These are phyloP conservation scores for Isaurus tuberculatus DNA, from an alignment of 92 coral and sea anemone species.

Conservation along the genomic window DNA sequence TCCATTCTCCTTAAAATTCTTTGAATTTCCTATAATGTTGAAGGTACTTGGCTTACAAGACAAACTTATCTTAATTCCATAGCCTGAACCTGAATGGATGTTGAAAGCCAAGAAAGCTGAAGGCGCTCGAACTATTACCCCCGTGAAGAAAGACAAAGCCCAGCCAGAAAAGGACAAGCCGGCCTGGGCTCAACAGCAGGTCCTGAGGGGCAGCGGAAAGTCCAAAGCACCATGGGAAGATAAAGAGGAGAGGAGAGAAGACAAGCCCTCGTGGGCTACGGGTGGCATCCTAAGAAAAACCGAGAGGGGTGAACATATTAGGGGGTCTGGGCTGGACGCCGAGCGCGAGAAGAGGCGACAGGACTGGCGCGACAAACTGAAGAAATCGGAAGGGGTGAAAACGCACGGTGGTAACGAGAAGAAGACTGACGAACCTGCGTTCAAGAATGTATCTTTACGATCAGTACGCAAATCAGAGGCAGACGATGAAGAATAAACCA, in stretches of 20 bases:
- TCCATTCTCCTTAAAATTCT: too few species aligned
- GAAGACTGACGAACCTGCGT: conserved; percentile 29
- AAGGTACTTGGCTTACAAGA: too few species aligned
- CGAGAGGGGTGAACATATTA: conserved; percentile 40
- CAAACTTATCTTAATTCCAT: not conserved
- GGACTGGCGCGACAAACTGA: conserved; percentile 88
- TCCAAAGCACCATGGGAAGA: conserved; percentile 58
- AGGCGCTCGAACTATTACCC: conserved; percentile 39
- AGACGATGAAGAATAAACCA: conserved; percentile 32
- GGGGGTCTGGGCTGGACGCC: conserved; percentile 56
- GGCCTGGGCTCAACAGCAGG: conserved; percentile 53
- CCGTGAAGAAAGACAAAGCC: conserved; percentile 41
- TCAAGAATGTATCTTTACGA: conserved; percentile 45
- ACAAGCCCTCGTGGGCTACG: conserved; percentile 30
- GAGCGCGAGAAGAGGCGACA: conserved; percentile 66
- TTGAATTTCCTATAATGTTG: not conserved
- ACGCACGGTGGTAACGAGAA: conserved; percentile 10
- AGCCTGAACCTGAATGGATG: conserved; percentile 51
- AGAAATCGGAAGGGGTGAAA: conserved; percentile 55
- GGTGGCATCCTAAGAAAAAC: conserved; percentile 40
- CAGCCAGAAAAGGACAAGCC: conserved; percentile 50
- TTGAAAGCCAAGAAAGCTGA: conserved; percentile 37
- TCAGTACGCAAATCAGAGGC: conserved; percentile 50
- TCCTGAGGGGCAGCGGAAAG: conserved; percentile 33
- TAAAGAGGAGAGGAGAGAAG: conserved; percentile 52